Evolutionary conservation across 2,888 invertebrate genomes (phyloP), one percentile per base, ranked within the genome.

Genomic region (Diabrotica balteata): DNA sequence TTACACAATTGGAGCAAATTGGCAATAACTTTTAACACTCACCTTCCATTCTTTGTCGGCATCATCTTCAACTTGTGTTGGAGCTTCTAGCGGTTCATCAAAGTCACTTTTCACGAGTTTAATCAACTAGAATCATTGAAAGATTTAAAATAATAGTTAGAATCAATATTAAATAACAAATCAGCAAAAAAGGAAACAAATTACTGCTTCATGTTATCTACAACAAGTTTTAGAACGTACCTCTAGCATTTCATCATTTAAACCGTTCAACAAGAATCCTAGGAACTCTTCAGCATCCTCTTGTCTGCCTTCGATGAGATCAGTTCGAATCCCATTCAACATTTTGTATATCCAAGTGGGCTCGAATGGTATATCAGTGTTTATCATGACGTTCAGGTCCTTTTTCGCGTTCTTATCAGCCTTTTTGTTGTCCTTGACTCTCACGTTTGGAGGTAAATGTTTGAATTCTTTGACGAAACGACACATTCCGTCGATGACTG

Each of bases 271-370:
- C 71, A 98, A 87, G 82, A 94, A 95, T 7, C 96, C 94, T 2
- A 98, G 88, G 85, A 98, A 97, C 83, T 98, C 98, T 84, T 98
- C 98, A 0, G 98, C 98, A 85, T 98, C 98, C 82, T 98, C 97
- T 83, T 98, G 98, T 22, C 95, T 87, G 0, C 96, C 97, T 82
- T 95, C 95, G 62, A 94, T 91, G 53, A 90, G 87, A 72, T 89
- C 89, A n/a, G 87, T 88, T 76, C 91, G 89, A 49, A 92, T 89
- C 54, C 92, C 91, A 72, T 93, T 90, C 79, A 97, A 87, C 85
- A 96, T 91, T 72, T 92, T 91, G 79, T 95, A 93, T 11, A 96
- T 93, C 75, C 93, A 92, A 62, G 89, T 88, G n/a, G 97, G 96
- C 81, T 97, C 97, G 75, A 97, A 93, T 53, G 96, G 90, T n/a